Conservation (phyloP, 2,113 vertebrate species). For the Corvus cornix region DNA sequence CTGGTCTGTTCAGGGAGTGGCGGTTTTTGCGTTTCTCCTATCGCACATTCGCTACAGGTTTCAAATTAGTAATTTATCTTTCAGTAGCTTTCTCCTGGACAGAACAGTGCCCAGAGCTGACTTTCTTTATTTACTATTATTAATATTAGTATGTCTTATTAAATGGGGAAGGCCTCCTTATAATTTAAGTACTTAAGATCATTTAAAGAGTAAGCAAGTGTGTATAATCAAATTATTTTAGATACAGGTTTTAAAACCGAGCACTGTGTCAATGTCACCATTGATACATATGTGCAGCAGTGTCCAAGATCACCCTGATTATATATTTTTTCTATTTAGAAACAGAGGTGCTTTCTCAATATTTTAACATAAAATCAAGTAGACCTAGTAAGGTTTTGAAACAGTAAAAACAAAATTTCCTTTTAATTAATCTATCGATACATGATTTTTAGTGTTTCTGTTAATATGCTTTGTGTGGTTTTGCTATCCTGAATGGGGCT, state of each 20-base stretch:
- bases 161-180: fast-evolving
- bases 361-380: not conserved
- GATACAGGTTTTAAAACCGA: fast-evolving
- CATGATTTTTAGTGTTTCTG: fast-evolving
- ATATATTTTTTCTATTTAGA: fast-evolving
- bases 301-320: not conserved
- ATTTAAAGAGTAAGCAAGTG: not conserved
- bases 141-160: fast-evolving
- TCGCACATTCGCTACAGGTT: fast-evolving
- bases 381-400: not conserved
- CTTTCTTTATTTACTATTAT: not conserved
- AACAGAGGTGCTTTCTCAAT: fast-evolving
- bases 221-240: fast-evolving
- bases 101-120: fast-evolving
- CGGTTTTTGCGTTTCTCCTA: fast-evolving
- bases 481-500: fast-evolving
- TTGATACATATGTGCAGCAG: fast-evolving
- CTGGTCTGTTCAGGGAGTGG: no score
- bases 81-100: not conserved
- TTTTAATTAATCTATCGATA: fast-evolving
- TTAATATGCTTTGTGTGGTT: not conserved
- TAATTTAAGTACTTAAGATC: not conserved
- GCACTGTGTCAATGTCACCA: fast-evolving
- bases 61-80: fast-evolving
- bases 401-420: not conserved